These are phyloP conservation scores for Cydia strobilella DNA, from an alignment of 1,140 invertebrate genomes.

Conservation along the genomic window DNA sequence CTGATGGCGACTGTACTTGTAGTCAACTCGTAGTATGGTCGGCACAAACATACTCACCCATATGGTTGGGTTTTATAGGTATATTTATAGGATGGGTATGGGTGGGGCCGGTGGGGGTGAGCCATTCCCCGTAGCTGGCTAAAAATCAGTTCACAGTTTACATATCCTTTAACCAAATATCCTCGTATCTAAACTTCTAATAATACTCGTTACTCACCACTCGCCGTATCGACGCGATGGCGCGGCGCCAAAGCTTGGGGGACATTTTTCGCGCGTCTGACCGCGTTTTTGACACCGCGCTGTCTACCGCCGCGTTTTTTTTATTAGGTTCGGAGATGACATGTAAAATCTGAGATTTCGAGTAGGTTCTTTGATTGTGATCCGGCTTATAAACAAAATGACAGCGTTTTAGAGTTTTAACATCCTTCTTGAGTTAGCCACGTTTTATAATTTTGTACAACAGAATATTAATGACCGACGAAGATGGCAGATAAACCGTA, in stretches of 20 bases:
- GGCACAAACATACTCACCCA: too few relatives aligned
- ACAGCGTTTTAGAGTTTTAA: too few relatives aligned
- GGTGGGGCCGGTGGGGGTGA: too few relatives aligned
- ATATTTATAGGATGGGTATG: too few relatives aligned
- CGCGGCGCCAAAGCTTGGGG: constrained; percentile 41
- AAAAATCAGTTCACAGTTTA: background rate
- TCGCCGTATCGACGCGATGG: constrained; percentile 37
- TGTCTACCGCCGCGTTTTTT: constrained; percentile 40
- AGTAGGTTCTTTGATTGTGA: too few relatives aligned
- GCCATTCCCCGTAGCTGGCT: background rate
- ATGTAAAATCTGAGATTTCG: background rate
- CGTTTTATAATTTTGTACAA: too few relatives aligned
- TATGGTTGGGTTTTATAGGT: too few relatives aligned
- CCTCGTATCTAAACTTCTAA: background rate
- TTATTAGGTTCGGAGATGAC: constrained; percentile 40
- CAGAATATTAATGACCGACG: too few relatives aligned
- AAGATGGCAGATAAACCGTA: too few relatives aligned
- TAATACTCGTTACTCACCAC: background rate
- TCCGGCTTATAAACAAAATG: background rate
- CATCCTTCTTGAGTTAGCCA: too few relatives aligned
- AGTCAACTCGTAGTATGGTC: too few relatives aligned
- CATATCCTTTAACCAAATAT: background rate
- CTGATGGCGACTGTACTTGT: too few relatives aligned
- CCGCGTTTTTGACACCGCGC: constrained; percentile 51
- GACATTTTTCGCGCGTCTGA: constrained; percentile 54